These are phyloP conservation scores for Geodia barretti DNA, from an alignment of 37 sponge, comb jelly and placozoan species.

Conservation along the genomic window DNA sequence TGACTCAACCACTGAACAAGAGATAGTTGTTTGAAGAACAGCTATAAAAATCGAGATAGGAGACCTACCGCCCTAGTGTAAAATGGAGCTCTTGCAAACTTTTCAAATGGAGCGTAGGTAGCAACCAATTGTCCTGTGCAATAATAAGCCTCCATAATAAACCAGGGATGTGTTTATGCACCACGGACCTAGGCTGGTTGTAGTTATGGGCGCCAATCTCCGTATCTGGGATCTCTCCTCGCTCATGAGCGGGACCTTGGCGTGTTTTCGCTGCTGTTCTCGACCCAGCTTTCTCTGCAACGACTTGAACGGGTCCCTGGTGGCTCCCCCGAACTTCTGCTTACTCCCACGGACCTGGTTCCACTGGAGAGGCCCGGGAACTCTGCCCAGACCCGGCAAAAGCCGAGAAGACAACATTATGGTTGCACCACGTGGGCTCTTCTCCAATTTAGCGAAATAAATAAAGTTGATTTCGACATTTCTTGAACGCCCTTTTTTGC, in stretches of 20 bases:
- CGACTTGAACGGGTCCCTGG: slow-evolving; percentile 38
- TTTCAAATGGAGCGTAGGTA: slow-evolving; percentile 39
- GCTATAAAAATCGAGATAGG: not conserved
- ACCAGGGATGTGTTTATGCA: not conserved
- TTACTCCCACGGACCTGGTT: slow-evolving; percentile 4
- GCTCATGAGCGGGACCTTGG: slow-evolving; percentile 34
- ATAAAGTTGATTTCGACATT: too few species aligned
- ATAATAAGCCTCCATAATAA: not conserved
- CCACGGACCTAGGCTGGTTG: slow-evolving; percentile 37
- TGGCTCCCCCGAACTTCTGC: slow-evolving; percentile 17
- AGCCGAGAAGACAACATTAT: not conserved
- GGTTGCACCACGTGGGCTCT: too few species aligned
- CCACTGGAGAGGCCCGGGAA: not conserved
- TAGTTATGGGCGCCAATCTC: slow-evolving; percentile 22
- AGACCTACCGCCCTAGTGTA: slow-evolving; percentile 33
- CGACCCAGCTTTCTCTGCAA: slow-evolving; percentile 18
- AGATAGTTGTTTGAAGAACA: not conserved
- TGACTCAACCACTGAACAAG: slow-evolving; percentile 16
- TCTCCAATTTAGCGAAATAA: too few species aligned
- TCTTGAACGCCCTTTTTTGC: too few species aligned
- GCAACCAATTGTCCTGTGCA: slow-evolving; percentile 30
- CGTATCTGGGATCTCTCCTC: slow-evolving; percentile 21
- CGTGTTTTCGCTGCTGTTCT: slow-evolving; percentile 4
- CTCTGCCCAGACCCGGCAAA: not conserved
- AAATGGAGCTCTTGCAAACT: slow-evolving; percentile 51